Base-by-base conservation (phyloP, 2,113 vertebrate genomes). In the Euleptes europaea region DNA sequence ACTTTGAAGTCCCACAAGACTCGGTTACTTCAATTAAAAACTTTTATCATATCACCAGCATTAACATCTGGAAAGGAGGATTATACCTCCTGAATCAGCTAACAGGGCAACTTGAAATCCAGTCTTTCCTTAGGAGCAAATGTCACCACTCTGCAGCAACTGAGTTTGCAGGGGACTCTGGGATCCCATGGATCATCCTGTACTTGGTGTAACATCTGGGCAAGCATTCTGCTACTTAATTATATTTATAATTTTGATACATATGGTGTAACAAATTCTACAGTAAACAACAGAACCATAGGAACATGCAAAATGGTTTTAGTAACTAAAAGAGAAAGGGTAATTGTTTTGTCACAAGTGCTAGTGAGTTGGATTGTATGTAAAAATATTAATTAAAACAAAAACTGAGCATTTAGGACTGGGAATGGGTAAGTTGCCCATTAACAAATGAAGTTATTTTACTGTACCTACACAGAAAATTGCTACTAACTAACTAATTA, bases 281-380 rank as follows among this genome's bases (percentile, higher is more conserved):
- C 73, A 76, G 70, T 14, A 54, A 4, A 35, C 1, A 0, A 0
- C 4, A 76, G 3, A 66, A 33, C 42, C 15, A 85, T 54, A 85
- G 7, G 57, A 81, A 3, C 0, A 65, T 19, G 65, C 1, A 8
- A 86, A 74, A 1, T 13, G 70, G 33, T 71, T 91, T 54, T 11
- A 54, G 23, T 83, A 70, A 66, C 13, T 65, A 4, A 28, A 78
- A 86, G 40, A 47, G 67, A 91, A 88, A 81, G 4, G n/a, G 85
- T 86, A 1, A 6, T 0, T 75, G 1, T 75, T 92, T 86, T 47
- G 71, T 15, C 11, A 67, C 1, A 11, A 33, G 54, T 82, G 23
- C 31, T 85, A 87, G 9, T 1, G 70, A 88, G 66, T 28, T 83
- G n/a, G 65, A 21, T 86, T 2, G 19, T 12, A 33, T 28, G 89